Percentiles rank a stretch among this genome's conserved stretches.
Evolutionary conservation across 2,888 invertebrate species (phyloP).

Genomic region (Euphydryas editha): DNA sequence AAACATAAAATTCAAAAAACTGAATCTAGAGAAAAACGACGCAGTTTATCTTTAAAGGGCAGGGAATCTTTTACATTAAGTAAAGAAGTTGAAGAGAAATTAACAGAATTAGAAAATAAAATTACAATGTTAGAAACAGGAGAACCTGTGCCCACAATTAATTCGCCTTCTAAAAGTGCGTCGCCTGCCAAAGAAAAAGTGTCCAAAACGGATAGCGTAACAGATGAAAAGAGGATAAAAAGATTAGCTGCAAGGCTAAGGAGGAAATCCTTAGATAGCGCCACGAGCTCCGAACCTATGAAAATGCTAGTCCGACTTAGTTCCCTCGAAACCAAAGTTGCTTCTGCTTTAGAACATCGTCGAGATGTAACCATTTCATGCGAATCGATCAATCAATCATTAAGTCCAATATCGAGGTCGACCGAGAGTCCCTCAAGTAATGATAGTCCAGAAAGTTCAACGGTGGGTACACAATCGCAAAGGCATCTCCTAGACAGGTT

Average conservation of each 20-base stretch:
- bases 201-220: slow-evolving; percentile 74
- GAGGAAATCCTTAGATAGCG: slow-evolving; percentile 90
- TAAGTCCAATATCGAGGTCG: slow-evolving; percentile 71
- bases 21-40: slow-evolving; percentile 90
- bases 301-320: slow-evolving; percentile 90
- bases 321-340: slow-evolving; percentile 90
- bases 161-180: slow-evolving; percentile 79
- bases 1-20: slow-evolving; percentile 91
- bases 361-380: slow-evolving; percentile 81
- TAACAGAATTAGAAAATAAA: slow-evolving; percentile 91
- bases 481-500: slow-evolving; percentile 83
- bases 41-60: slow-evolving; percentile 92
- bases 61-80: slow-evolving; percentile 91
- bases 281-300: slow-evolving; percentile 90
- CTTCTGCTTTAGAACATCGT: slow-evolving; percentile 81
- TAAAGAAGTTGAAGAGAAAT: slow-evolving; percentile 93
- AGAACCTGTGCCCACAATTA: slow-evolving; percentile 71
- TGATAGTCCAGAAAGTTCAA: slow-evolving; percentile 60
- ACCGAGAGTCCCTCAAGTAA: slow-evolving; percentile 65
- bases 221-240: slow-evolving; percentile 79
- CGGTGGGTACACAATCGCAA: slow-evolving; percentile 78
- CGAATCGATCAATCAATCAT: slow-evolving; percentile 65
- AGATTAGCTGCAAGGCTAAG: slow-evolving; percentile 84
- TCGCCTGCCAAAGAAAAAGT: slow-evolving; percentile 82
- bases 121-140: slow-evolving; percentile 86